Conservation (phyloP, 1,140 invertebrate genomes). For the Drosophila sucinea region DNA sequence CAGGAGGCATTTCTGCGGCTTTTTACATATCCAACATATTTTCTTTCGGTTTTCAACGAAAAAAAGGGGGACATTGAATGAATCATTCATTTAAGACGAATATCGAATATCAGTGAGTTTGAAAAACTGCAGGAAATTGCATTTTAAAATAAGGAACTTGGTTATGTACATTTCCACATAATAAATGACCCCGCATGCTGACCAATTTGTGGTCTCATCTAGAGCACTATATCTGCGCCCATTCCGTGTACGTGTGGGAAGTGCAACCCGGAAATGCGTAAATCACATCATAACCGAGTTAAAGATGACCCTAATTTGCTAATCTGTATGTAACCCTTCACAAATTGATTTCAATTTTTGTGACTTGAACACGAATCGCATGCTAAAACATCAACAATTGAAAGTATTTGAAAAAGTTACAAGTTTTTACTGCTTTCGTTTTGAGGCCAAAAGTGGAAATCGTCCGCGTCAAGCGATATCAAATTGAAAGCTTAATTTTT, state of each 20-base stretch:
- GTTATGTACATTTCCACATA: background rate
- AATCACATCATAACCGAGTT: constrained; percentile 62
- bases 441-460: constrained; percentile 46
- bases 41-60: constrained; percentile 51
- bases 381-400: constrained; percentile 28
- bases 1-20: constrained; percentile 74
- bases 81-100: constrained; percentile 14
- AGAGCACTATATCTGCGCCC: constrained; percentile 48
- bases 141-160: constrained; percentile 33
- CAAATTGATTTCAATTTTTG: constrained; percentile 63
- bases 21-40: constrained; percentile 76
- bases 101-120: constrained; percentile 5
- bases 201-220: constrained; percentile 51
- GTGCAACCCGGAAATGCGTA: constrained; percentile 75
- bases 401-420: constrained; percentile 56
- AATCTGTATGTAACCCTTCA: constrained; percentile 33
- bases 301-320: constrained; percentile 63
- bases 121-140: background rate
- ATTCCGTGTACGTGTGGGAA: constrained; percentile 41
- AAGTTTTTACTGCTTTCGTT: constrained; percentile 53
- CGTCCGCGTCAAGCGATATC: constrained; percentile 36
- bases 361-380: constrained; percentile 23
- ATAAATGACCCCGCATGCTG: constrained; percentile 40
- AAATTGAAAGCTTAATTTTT: constrained; percentile 71
- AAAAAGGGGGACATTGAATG: constrained; percentile 15